Conservation (phyloP, 2,888 invertebrate species). For the Nephrotoma flavescens region DNA sequence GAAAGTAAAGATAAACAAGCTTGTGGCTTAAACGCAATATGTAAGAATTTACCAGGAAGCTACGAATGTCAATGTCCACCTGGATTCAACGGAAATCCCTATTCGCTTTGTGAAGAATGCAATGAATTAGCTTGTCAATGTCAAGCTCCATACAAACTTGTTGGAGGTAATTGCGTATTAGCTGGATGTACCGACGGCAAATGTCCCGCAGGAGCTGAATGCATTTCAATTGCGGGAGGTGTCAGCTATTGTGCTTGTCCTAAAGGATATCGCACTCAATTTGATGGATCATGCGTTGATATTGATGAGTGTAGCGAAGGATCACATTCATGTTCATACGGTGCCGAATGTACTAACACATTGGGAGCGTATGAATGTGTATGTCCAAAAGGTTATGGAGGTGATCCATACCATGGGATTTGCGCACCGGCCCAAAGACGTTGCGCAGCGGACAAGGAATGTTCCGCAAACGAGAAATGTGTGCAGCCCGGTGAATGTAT, state of each 20-base stretch:
- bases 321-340: conserved; percentile 65
- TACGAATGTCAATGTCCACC: conserved; percentile 84
- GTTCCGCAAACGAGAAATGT: conserved; percentile 75
- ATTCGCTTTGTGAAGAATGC: conserved; percentile 72
- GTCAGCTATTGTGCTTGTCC: conserved; percentile 90
- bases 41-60: conserved; percentile 84
- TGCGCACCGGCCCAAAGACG: conserved; percentile 71
- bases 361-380: conserved; percentile 64
- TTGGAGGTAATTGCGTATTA: conserved; percentile 69
- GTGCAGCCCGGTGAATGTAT: conserved; percentile 83
- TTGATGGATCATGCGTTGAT: conserved; percentile 72
- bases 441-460: conserved; percentile 70
- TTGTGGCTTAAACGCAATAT: conserved; percentile 79
- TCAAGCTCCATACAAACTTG: conserved; percentile 72
- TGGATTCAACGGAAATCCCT: conserved; percentile 82
- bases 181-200: conserved; percentile 70
- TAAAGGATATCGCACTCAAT: conserved; percentile 60
- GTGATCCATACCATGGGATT: conserved; percentile 66
- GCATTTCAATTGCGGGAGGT: conserved; percentile 76
- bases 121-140: conserved; percentile 72
- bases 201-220: conserved; percentile 78
- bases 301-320: conserved; percentile 71
- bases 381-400: conserved; percentile 67
- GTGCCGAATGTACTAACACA: conserved; percentile 72
- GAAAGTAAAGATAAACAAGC: conserved; percentile 58